A percentile compares a stretch with the other conserved stretches of the same genome.
These are phyloP conservation scores for Calcarius lapponicus DNA, from an alignment of 2,797 vertebrate species.

Conservation along the genomic window DNA sequence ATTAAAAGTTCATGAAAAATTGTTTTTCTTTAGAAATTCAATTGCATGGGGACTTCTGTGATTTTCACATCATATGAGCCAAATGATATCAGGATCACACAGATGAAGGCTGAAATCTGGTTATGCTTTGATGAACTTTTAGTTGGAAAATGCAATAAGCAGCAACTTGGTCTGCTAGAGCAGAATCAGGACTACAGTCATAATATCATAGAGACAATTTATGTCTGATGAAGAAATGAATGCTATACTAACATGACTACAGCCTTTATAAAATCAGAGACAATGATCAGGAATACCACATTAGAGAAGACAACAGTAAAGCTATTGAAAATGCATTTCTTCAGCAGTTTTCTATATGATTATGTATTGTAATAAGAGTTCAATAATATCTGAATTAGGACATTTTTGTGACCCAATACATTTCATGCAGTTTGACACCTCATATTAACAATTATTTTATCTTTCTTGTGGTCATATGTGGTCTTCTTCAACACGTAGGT, in stretches of 20 bases:
- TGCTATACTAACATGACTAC: neutral
- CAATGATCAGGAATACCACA: neutral
- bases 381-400: neutral
- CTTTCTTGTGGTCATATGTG: neutral
- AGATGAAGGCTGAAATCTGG: neutral
- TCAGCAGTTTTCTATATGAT: conserved; percentile 23
- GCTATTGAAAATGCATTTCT: conserved; percentile 38
- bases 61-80: neutral
- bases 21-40: neutral
- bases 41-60: neutral
- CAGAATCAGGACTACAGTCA: neutral
- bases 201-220: neutral
- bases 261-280: conserved; percentile 11
- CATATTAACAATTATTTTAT: neutral
- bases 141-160: neutral
- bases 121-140: neutral
- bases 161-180: neutral
- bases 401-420: conserved; percentile 6
- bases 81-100: neutral
- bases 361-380: conserved; percentile 33
- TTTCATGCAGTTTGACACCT: neutral
- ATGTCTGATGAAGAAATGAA: neutral
- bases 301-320: conserved; percentile 32
- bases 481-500: neutral
- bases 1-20: neutral